Percentiles rank a stretch among this genome's conserved stretches.
These are phyloP conservation scores for Cataglyphis rosenhaueri DNA, from an alignment of 2,888 invertebrate genomes.

Conservation along the genomic window DNA sequence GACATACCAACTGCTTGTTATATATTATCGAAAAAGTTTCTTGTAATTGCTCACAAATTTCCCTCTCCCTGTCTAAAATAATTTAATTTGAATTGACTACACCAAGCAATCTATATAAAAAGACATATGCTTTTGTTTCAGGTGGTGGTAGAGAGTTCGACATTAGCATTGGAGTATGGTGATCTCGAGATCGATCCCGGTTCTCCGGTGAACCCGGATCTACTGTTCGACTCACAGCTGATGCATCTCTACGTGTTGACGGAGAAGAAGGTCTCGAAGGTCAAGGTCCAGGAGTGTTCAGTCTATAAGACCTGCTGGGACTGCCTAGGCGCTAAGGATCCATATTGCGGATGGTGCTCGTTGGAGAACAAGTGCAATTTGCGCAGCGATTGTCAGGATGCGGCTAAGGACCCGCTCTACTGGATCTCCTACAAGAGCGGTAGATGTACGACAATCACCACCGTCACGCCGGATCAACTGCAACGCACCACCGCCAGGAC, in stretches of 20 bases:
- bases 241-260: slow-evolving; percentile 98
- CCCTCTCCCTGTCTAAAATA: not conserved
- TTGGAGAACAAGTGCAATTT: slow-evolving; percentile 98
- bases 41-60: not conserved
- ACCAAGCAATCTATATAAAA: not conserved
- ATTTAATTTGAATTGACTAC: not conserved
- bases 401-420: slow-evolving; percentile 95
- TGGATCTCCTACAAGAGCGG: slow-evolving; percentile 99
- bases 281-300: slow-evolving; percentile 97
- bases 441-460: slow-evolving; percentile 97
- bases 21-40: not conserved
- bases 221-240: slow-evolving; percentile 95
- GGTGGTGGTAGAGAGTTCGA: slow-evolving; percentile 95
- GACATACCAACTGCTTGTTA: not conserved
- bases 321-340: slow-evolving; percentile 97
- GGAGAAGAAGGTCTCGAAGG: slow-evolving; percentile 95
- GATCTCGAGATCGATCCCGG: slow-evolving; percentile 94
- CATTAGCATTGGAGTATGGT: slow-evolving; percentile 95
- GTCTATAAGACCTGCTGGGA: slow-evolving; percentile 96
- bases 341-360: slow-evolving; percentile 99
- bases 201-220: slow-evolving; percentile 94
- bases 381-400: slow-evolving; percentile 95
- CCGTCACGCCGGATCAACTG: slow-evolving; percentile 95
- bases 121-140: slow-evolving; percentile 78
- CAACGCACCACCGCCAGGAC: slow-evolving; percentile 97